phyloP scores from a whole-genome alignment of 2,888 invertebrate genomes.

The Elysia crispata region DNA sequence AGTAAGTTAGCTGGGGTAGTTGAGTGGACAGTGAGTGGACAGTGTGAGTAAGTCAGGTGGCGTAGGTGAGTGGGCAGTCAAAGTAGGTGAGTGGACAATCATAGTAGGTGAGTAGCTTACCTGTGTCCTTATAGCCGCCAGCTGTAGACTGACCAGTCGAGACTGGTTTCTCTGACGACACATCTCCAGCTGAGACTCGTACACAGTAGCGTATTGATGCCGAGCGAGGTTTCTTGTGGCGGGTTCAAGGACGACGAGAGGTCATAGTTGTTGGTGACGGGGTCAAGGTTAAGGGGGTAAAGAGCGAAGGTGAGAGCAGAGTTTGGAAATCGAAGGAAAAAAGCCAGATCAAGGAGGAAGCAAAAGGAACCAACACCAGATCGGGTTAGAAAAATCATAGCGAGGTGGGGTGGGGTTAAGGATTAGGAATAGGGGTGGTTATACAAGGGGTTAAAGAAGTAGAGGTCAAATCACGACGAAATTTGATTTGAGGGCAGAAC shows the following conservation, averaged over 20 bases:
- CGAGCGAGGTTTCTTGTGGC: conserved; percentile 72
- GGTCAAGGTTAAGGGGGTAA: neutral
- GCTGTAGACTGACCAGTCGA: conserved; percentile 92
- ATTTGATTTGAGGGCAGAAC: too few species aligned
- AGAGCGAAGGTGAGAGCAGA: neutral
- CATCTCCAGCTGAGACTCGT: conserved; percentile 96
- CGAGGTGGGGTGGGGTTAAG: too few species aligned
- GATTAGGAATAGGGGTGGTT: too few species aligned
- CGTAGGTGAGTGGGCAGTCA: too few species aligned
- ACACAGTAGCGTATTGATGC: conserved; percentile 92
- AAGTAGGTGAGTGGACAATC: neutral
- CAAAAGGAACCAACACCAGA: too few species aligned
- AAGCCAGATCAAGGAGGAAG: neutral
- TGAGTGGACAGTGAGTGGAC: neutral
- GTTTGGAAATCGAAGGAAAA: neutral
- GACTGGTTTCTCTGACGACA: conserved; percentile 95
- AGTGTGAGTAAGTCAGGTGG: too few species aligned
- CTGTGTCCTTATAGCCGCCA: conserved; percentile 93
- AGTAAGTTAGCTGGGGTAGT: neutral
- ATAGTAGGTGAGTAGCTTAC: conserved; percentile 79
- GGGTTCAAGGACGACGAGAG: conserved; percentile 1
- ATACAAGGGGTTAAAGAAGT: too few species aligned
- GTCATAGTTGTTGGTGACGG: neutral
- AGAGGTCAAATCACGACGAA: too few species aligned
- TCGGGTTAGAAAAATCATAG: too few species aligned